Evolutionary conservation across 2,113 vertebrate species (phyloP).

Genomic region (Chaetodon auriga): DNA sequence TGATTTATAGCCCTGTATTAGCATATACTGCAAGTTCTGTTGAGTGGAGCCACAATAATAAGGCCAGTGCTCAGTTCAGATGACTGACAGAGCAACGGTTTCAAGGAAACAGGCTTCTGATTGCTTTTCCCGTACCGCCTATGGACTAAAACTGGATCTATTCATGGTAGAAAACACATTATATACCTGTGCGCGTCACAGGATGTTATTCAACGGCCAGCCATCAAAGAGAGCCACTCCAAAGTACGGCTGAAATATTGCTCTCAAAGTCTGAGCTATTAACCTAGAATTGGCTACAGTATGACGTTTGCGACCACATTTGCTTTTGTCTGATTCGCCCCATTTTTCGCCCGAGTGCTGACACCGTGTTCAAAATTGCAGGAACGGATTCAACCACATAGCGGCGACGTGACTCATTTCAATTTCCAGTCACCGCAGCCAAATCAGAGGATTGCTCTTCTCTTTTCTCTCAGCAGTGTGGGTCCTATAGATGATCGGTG

Average conservation of each 20-base stretch:
- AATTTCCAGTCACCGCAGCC: conserved; percentile 38
- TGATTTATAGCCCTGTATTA: conserved; percentile 59
- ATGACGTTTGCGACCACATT: background rate
- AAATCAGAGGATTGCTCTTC: conserved; percentile 60
- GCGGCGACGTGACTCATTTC: conserved; percentile 50
- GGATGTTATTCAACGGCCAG: background rate
- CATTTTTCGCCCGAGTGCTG: background rate
- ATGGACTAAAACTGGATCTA: background rate
- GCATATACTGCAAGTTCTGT: conserved; percentile 30
- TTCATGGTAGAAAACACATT: background rate
- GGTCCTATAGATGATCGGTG: conserved; percentile 61
- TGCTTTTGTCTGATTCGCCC: conserved; percentile 2
- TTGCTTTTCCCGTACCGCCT: background rate
- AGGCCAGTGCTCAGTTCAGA: conserved; percentile 11
- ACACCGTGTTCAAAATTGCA: conserved; percentile 1
- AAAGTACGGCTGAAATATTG: background rate
- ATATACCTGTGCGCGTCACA: background rate
- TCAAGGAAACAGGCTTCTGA: conserved; percentile 14
- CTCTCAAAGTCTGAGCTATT: background rate
- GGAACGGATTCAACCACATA: conserved; percentile 23
- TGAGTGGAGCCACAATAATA: conserved; percentile 28
- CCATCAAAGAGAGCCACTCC: conserved; percentile 35
- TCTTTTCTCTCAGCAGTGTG: conserved; percentile 54
- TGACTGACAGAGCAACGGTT: conserved; percentile 27
- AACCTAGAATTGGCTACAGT: conserved; percentile 2